Evolutionary conservation across 2,888 invertebrate species (phyloP), one percentile per base, ranked within the genome.

Genomic region (Sussaba pulchella): DNA sequence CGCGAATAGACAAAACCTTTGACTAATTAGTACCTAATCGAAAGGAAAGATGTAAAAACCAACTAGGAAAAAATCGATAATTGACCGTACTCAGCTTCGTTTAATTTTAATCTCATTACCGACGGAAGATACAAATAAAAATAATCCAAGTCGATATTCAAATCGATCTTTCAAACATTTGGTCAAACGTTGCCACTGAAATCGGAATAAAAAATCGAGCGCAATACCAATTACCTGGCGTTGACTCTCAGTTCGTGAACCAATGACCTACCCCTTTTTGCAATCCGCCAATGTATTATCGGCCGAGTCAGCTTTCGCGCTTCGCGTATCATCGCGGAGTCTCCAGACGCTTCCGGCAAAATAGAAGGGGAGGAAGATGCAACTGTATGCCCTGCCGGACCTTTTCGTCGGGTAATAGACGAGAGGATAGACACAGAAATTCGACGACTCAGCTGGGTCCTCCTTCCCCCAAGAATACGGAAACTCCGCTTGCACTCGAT

Each of bases 381-480:
- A 31, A 24, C 31, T 69, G 54, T 31, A 43, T 36, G 5, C 50
- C 36, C 50, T 39, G 41, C 50, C 50, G 63, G 72, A 63, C 50
- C 63, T 50, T 72, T 26, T 50, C 47, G 31, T 31, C 10, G 14
- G 14, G 12, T 9, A 52, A 2, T 52, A 39, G 47, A 43, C 24
- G 36, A 19, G 41, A 31, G 50, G 31, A 57, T 66, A 26, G 52
- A 41, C 66, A 50, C 50, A n/a, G 31, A 70, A 74, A 70, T 59
- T 64, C 57, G 73, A 61, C 69, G 75, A 78, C 67, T 82, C 82
- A 76, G 82, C 75, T 26, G 41, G 47, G 41, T n/a, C 64, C 63
- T 64, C 52, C 47, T 8, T 10, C 45, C 31, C 10, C 19, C 6
- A 31, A 54, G 14, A 21, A 8, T 31, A 59, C 10, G 12, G 70